A percentile compares a stretch with the other conserved stretches of the same genome.
Conservation (phyloP, 2,888 invertebrate genomes). For the Euplexia lucipara region DNA sequence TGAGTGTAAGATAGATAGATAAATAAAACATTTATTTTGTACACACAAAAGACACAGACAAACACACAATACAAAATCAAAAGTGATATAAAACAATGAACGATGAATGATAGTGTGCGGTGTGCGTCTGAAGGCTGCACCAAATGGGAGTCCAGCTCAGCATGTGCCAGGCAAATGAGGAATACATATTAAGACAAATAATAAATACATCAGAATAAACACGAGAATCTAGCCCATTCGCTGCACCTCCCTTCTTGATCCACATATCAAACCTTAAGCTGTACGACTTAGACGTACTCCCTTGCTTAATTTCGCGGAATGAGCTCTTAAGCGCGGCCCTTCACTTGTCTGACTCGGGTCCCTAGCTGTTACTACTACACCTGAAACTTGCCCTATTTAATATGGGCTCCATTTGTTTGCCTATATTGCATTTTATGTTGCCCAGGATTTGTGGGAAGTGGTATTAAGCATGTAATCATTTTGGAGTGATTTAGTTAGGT, state of each 20-base stretch:
- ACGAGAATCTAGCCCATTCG: conserved; percentile 35
- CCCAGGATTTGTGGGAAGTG: conserved; percentile 60
- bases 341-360: conserved; percentile 76
- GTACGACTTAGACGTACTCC: conserved; percentile 82
- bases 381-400: conserved; percentile 67
- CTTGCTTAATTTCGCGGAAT: conserved; percentile 88
- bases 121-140: too few relatives aligned
- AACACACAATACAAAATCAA: too few relatives aligned
- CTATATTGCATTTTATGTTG: conserved; percentile 63
- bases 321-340: conserved; percentile 85
- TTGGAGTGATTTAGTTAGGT: conserved; percentile 44
- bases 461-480: conserved; percentile 43
- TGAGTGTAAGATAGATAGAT: too few relatives aligned
- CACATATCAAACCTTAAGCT: conserved; percentile 74
- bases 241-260: conserved; percentile 53
- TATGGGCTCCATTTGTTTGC: conserved; percentile 61
- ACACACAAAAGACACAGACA: too few relatives aligned
- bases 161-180: too few relatives aligned
- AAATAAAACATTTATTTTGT: too few relatives aligned
- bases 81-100: too few relatives aligned
- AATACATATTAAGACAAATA: too few relatives aligned
- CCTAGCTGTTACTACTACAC: conserved; percentile 64
- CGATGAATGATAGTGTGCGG: too few relatives aligned
- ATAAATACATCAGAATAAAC: conserved; percentile 14
- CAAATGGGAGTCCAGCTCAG: too few relatives aligned